phyloP scores from a whole-genome alignment of 2,113 vertebrate species.

The Oceanites oceanicus region DNA sequence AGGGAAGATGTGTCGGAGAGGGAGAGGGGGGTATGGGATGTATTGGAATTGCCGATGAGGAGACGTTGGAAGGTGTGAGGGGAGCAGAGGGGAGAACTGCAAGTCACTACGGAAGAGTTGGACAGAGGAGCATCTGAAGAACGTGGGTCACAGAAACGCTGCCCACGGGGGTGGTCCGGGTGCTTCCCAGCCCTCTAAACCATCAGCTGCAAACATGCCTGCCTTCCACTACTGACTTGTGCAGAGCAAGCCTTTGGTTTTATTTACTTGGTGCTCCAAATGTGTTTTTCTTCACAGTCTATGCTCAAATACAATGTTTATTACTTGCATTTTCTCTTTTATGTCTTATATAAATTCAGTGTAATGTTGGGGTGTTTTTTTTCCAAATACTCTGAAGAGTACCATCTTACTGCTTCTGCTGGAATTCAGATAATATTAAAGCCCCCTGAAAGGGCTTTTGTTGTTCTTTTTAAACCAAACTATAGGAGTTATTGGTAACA shows the following conservation, averaged over 20 bases:
- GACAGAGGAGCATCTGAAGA: fast-evolving
- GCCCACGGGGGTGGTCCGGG: neutral
- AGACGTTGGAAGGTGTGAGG: neutral
- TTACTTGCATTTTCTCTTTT: conserved; percentile 42
- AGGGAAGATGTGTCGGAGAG: neutral
- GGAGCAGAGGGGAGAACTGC: neutral
- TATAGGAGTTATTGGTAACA: neutral
- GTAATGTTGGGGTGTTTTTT: neutral
- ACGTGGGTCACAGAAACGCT: neutral
- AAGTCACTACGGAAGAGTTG: neutral
- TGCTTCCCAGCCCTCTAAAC: neutral
- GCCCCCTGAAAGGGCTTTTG: neutral
- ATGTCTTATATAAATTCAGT: conserved; percentile 1
- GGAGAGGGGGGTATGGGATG: neutral
- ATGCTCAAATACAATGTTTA: neutral
- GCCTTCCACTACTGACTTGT: neutral
- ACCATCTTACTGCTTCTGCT: neutral
- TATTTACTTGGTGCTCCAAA: neutral
- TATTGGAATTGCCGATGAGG: neutral
- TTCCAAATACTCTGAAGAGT: neutral
- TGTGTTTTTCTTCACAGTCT: neutral
- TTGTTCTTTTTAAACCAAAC: neutral
- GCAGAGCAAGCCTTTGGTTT: neutral
- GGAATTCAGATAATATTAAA: neutral
- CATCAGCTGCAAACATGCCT: neutral